Base-by-base conservation (phyloP, 2,797 vertebrate species). In the Brotula barbata region DNA sequence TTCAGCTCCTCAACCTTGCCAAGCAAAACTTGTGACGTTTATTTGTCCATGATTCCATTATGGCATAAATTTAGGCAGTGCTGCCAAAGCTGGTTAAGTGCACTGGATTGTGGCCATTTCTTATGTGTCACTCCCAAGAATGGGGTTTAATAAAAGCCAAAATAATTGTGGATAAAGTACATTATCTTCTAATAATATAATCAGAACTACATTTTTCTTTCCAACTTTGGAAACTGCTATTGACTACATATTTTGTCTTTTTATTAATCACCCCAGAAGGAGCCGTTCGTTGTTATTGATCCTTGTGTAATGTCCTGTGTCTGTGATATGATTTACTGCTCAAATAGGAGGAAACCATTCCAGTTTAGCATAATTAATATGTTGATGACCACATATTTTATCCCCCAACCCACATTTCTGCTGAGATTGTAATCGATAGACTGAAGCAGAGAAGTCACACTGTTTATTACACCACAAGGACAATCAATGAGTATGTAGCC, bases 301-400 rank as follows among this genome's bases (percentile, higher is more conserved):
- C 66, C 40, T 51, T 82, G 61, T 68, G 42, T 53, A 40, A 53
- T 55, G 53, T 61, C 58, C 59, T 58, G 59, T 68, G 67, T 61
- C 56, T 59, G 16, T 62, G 53, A 62, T 71, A 39, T 75, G 67
- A 82, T 52, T 84, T 62, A 75, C 58, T 56, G 77, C 71, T 47
- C 34, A 53, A 51, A 64, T 3, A 53, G 31, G 51, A 68, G 58
- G 50, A 50, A 64, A 43, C 28, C 39, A 54, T 75, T 81, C 56
- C 28, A 62, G 53, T 54, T 64, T 42, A 69, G 66, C 53, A 64
- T 78, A 82, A 87, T 87, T 84, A 85, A 81, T 83, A 73, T 74
- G 69, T 63, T 69, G 64, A 83, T 83, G 70, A 83, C 80, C 15
- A 17, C 71, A 83, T 88, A 77, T 73, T 83, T 88, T 71, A 74